phyloP scores from a whole-genome alignment of 2,888 invertebrate genomes.

The Temnothorax unifasciatus region DNA sequence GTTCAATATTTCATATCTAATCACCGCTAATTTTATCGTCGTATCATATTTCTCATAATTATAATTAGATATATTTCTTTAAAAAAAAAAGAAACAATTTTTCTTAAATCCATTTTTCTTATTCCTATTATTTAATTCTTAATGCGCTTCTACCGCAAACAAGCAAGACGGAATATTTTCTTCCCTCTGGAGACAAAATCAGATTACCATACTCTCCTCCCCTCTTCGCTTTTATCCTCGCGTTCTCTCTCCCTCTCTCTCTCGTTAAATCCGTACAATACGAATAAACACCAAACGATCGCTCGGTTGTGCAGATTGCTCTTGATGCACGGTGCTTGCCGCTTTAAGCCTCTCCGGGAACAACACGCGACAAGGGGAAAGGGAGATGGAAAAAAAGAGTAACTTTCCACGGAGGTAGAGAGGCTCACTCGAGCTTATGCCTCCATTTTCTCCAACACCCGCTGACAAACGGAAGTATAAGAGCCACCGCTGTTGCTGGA shows the following conservation, averaged over 20 bases:
- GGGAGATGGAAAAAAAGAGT: constrained; percentile 13
- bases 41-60: not conserved
- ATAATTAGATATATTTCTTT: not conserved
- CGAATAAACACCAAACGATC: constrained; percentile 72
- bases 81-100: not conserved
- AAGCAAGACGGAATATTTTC: constrained; percentile 8
- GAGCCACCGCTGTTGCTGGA: not conserved
- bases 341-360: constrained; percentile 37
- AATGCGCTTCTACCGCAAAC: not conserved
- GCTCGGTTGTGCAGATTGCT: constrained; percentile 69
- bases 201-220: constrained; percentile 9
- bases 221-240: constrained; percentile 1
- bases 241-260: constrained; percentile 47
- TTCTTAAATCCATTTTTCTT: not conserved
- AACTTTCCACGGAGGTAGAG: not conserved
- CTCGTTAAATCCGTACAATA: constrained; percentile 62
- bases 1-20: not conserved
- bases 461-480: constrained; percentile 37
- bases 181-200: not conserved
- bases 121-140: not conserved
- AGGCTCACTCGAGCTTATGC: constrained; percentile 2
- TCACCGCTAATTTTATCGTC: not conserved
- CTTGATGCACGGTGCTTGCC: constrained; percentile 44
- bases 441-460: constrained; percentile 36
- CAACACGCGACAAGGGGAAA: not conserved